These are phyloP conservation scores for Corydoras maculifer DNA, from an alignment of 2,113 vertebrate genomes.

Conservation along the genomic window DNA sequence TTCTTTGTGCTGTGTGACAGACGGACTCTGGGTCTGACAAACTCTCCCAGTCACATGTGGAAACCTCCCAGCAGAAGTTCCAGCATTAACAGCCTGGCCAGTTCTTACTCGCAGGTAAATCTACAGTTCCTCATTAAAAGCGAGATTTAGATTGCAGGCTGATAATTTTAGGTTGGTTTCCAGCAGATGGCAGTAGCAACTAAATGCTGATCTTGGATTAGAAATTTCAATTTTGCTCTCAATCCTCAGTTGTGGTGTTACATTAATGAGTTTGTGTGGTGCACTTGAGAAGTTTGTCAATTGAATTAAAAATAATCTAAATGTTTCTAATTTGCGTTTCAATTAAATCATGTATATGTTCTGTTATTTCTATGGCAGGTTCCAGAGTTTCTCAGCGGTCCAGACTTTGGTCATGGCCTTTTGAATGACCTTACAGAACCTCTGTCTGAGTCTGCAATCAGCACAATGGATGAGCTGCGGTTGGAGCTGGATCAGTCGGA, in stretches of 20 bases:
- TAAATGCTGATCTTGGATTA: not conserved
- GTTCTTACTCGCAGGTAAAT: constrained; percentile 82
- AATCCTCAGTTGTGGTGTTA: not conserved
- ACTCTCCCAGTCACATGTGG: constrained; percentile 80
- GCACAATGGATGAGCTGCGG: constrained; percentile 80
- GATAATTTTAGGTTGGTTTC: not conserved
- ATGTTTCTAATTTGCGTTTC: too few relatives aligned
- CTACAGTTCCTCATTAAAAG: constrained; percentile 9
- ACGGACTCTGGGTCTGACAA: constrained; percentile 73
- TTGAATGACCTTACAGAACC: constrained; percentile 66
- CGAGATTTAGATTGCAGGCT: not conserved
- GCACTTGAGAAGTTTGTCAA: too few relatives aligned
- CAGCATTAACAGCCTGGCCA: constrained; percentile 90
- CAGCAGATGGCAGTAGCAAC: constrained; percentile 37
- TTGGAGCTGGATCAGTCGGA: constrained; percentile 87
- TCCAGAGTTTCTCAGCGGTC: constrained; percentile 74
- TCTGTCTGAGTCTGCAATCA: constrained; percentile 48
- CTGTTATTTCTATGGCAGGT: constrained; percentile 55
- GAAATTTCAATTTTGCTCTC: not conserved
- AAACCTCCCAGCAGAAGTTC: constrained; percentile 90
- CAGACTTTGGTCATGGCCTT: constrained; percentile 73
- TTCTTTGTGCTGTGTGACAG: constrained; percentile 51
- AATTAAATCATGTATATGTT: too few relatives aligned
- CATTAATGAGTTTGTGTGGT: too few relatives aligned
- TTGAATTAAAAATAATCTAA: too few relatives aligned